Evolutionary conservation across 2,888 invertebrate genomes (phyloP), one percentile per base, ranked within the genome.

Genomic region (Amblyteles armatorius): DNA sequence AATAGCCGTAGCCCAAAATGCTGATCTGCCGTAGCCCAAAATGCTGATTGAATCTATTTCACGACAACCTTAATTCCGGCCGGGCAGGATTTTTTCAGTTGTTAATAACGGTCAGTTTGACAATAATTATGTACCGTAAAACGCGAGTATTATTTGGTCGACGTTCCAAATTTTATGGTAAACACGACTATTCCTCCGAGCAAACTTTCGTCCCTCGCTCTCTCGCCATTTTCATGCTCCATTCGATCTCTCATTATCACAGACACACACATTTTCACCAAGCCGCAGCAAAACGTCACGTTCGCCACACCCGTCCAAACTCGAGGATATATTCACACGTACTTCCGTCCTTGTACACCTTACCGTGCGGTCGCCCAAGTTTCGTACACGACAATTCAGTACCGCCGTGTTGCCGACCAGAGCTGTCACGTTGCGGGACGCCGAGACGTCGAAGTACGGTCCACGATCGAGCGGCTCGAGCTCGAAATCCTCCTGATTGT

Each of bases 331-430:
- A 6, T 52, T 33, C 57, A 60, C 22, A 48, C 63, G 63, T 33
- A 22, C 29, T 29, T 48, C 11, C 22, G 16, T n/a, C 9, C 11
- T 16, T 44, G 67, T 36, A 71, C 7, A 67, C 19, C 96, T 95
- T 91, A 97, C 97, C 94, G 97, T 97, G 94, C 96, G 95, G 90
- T 97, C 97, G 57, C 97, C 97, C 86, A 97, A 95, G 92, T 97
- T 97, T 90, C 96, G 96, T 22, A 97, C 96, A 86, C 97, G 95
- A 94, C 97, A 97, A 93, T 96, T 96, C 84, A 97, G 94, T 90
- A 96, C 96, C 2, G 97, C 96, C 3, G 96, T 97, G 94, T 97
- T 97, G 44, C 97, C 97, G 13, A 97, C 97, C 19, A 97, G 94
- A 0, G 97, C 97, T 22, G 97, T 97, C 83, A 97, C 97, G 91